Percentiles rank a stretch among this genome's conserved stretches.
Evolutionary conservation across 2,888 invertebrate genomes (phyloP).

Genomic region (Perithous albicinctus): DNA sequence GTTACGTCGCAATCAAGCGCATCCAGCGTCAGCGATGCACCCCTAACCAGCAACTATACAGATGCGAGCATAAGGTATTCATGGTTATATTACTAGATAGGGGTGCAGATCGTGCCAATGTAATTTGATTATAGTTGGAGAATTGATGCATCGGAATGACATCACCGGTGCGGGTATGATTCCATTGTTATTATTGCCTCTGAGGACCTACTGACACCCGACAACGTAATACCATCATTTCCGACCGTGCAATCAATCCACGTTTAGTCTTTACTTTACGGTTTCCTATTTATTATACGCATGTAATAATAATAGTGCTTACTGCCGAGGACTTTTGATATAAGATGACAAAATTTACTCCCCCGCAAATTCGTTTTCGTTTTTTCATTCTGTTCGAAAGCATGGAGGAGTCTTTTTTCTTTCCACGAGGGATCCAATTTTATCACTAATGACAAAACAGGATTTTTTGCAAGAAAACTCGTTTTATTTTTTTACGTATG

Average conservation of each 20-base stretch:
- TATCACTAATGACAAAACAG: no score
- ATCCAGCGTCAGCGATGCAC: background rate
- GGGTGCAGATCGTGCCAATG: conserved; percentile 36
- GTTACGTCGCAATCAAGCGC: conserved; percentile 20
- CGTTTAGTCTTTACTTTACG: background rate
- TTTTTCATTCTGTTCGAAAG: no score
- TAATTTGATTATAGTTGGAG: conserved; percentile 47
- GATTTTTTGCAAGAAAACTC: no score
- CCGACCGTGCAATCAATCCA: background rate
- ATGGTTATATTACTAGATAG: conserved; percentile 34
- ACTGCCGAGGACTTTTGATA: no score
- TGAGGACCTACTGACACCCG: background rate
- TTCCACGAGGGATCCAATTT: no score
- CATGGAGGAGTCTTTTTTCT: no score
- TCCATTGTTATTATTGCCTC: background rate
- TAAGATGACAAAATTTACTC: no score
- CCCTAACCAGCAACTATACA: conserved; percentile 6
- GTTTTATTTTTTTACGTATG: no score
- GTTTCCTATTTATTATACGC: background rate
- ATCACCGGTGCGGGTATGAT: conserved; percentile 28
- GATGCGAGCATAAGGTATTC: conserved; percentile 42
- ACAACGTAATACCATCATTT: background rate
- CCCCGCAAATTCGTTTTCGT: no score
- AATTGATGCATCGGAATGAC: conserved; percentile 49
- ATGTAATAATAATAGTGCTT: no score